These are phyloP conservation scores for Onchidella celtica DNA, from an alignment of 2,888 invertebrate genomes.

Conservation along the genomic window DNA sequence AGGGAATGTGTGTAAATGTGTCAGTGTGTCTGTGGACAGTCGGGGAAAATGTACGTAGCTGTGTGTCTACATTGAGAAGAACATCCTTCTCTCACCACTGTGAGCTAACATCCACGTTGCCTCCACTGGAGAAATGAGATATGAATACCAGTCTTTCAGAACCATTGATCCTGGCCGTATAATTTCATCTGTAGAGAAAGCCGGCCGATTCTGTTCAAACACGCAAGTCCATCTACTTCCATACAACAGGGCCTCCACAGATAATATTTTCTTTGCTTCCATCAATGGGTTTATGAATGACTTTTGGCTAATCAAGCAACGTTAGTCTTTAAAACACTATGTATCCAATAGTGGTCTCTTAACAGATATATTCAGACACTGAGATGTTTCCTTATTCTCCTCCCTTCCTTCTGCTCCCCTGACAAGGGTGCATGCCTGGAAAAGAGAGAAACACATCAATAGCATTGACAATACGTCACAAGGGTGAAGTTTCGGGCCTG, in stretches of 20 bases:
- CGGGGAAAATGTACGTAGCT: too few relatives aligned
- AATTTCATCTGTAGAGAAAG: constrained; percentile 2
- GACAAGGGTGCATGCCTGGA: background rate
- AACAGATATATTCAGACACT: background rate
- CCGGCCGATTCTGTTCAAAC: background rate
- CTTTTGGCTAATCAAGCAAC: constrained; percentile 17
- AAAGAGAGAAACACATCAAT: background rate
- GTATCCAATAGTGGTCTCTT: background rate
- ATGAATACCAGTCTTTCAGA: background rate
- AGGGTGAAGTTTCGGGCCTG: background rate
- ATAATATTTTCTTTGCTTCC: constrained; percentile 9
- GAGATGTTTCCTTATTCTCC: background rate
- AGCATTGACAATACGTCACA: constrained; percentile 3
- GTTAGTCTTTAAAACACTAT: background rate
- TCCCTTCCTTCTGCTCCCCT: too few relatives aligned
- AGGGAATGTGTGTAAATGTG: too few relatives aligned
- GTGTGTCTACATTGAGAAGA: too few relatives aligned
- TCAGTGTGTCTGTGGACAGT: too few relatives aligned
- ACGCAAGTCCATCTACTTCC: background rate
- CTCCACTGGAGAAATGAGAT: too few relatives aligned
- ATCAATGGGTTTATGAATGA: constrained; percentile 15
- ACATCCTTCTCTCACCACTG: too few relatives aligned
- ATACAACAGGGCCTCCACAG: background rate
- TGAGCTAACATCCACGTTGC: too few relatives aligned
- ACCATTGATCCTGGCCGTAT: background rate